Conservation (phyloP, 2,797 vertebrate species). For the Pseudocheirus occidentalis region DNA sequence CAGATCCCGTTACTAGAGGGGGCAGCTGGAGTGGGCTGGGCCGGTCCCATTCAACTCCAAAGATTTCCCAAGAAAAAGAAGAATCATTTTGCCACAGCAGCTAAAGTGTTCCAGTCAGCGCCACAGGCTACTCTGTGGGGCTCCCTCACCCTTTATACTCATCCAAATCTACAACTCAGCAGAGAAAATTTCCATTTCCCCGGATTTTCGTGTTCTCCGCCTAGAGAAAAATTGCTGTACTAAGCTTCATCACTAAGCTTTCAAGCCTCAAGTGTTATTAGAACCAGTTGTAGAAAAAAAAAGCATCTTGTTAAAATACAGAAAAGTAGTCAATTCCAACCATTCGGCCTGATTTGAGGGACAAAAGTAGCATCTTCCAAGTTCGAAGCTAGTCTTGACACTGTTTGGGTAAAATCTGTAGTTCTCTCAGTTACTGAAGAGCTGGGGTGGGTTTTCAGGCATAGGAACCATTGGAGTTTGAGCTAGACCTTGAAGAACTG, state of each 20-base stretch:
- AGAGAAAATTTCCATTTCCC: conserved; percentile 60
- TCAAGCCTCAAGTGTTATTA: conserved; percentile 42
- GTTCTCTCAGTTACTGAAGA: neutral
- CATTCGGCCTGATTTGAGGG: conserved; percentile 78
- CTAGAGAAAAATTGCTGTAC: conserved; percentile 62
- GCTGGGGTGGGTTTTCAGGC: neutral
- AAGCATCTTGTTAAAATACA: conserved; percentile 65
- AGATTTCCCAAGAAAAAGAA: neutral
- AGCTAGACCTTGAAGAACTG: neutral
- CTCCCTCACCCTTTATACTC: neutral
- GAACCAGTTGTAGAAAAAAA: conserved; percentile 46
- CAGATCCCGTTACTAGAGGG: neutral
- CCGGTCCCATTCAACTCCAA: neutral
- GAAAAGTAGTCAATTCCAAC: conserved; percentile 70
- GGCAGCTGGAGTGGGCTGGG: neutral
- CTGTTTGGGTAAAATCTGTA: neutral
- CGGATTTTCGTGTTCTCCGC: conserved; percentile 56
- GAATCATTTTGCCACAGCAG: neutral
- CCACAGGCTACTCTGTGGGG: accelerated
- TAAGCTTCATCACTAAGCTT: conserved; percentile 61
- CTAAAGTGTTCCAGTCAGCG: neutral
- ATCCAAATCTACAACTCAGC: conserved; percentile 18
- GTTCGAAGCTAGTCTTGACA: neutral
- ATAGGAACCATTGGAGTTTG: neutral
- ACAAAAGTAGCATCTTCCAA: conserved; percentile 18